A percentile compares a stretch with the other conserved stretches of the same genome.
Conservation (phyloP, 2,797 vertebrate genomes). For the Phoxinus dragarum region DNA sequence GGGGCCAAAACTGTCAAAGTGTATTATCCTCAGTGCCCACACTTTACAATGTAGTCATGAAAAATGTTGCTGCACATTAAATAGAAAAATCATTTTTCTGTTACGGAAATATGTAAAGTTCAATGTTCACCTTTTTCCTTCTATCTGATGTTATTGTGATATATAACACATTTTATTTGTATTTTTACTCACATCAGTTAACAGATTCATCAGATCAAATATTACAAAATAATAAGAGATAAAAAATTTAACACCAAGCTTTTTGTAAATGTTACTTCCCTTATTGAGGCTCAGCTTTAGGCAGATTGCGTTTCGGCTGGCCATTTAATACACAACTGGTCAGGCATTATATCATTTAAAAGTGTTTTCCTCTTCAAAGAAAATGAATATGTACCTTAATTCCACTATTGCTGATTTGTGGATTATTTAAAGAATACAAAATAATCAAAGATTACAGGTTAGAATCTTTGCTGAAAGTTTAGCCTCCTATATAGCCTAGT, state of each 20-base stretch:
- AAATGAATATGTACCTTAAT: background rate
- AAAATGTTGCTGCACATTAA: background rate
- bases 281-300: slow-evolving; percentile 5
- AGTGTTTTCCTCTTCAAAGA: background rate
- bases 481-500: background rate
- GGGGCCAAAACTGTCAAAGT: background rate
- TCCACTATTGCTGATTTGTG: background rate
- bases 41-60: background rate
- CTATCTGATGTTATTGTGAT: background rate
- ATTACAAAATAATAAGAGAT: background rate
- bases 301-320: background rate
- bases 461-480: slow-evolving; percentile 21
- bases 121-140: background rate
- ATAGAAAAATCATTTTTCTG: background rate
- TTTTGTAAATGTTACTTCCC: background rate
- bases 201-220: background rate
- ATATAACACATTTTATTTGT: background rate
- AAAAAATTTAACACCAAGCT: background rate
- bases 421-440: background rate
- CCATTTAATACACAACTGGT: background rate
- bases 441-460: background rate
- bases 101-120: background rate
- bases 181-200: background rate
- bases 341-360: background rate
- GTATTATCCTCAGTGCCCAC: too few relatives aligned